phyloP scores from a whole-genome alignment of 1,140 invertebrate species.

The Caenorhabditis tropicalis region DNA sequence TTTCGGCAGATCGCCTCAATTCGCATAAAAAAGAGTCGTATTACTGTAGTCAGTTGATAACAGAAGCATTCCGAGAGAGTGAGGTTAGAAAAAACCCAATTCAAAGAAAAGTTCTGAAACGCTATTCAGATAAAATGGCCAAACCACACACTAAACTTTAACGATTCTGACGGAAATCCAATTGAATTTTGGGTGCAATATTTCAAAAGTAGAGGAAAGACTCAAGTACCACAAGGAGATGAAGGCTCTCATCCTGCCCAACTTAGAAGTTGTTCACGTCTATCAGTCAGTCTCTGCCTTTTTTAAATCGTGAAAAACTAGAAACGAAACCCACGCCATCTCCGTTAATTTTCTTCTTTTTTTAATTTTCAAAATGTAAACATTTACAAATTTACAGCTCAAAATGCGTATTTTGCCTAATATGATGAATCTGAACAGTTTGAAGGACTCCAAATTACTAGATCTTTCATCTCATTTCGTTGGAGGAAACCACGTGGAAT shows the following conservation, averaged over 20 bases:
- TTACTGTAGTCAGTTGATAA: constrained; percentile 57
- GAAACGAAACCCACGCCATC: no score
- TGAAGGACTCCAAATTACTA: constrained; percentile 9
- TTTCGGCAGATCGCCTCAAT: constrained; percentile 46
- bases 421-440: constrained; percentile 17
- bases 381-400: background rate
- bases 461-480: constrained; percentile 43
- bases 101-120: background rate
- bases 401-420: constrained; percentile 31
- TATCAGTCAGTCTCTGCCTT: background rate
- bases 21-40: constrained; percentile 47
- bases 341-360: no score
- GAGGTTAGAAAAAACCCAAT: constrained; percentile 50
- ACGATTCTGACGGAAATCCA: background rate
- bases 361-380: no score
- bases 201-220: constrained; percentile 9
- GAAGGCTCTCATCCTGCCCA: constrained; percentile 50
- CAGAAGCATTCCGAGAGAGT: constrained; percentile 17
- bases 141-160: constrained; percentile 32
- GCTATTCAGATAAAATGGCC: constrained; percentile 2
- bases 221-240: constrained; percentile 46
- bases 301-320: background rate
- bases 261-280: background rate
- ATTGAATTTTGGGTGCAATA: background rate
- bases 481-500: constrained; percentile 32